These are phyloP conservation scores for Paralichthys olivaceus DNA, from an alignment of 2,113 vertebrate genomes.

Conservation along the genomic window DNA sequence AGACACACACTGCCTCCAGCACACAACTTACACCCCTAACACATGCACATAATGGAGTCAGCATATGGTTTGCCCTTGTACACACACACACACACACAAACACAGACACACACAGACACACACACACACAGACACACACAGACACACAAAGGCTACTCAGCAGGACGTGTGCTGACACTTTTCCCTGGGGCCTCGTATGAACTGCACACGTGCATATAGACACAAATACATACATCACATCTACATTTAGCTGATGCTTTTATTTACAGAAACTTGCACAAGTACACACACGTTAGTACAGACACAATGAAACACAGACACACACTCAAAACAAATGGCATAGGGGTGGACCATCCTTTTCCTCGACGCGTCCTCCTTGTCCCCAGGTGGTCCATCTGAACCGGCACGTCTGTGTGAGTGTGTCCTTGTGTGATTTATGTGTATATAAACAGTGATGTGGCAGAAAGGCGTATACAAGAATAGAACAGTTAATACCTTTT, in stretches of 20 bases:
- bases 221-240: slow-evolving; percentile 43
- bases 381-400: slow-evolving; percentile 18
- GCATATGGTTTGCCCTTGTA: slow-evolving; percentile 1
- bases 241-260: slow-evolving; percentile 62
- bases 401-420: slow-evolving; percentile 3
- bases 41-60: slow-evolving; percentile 17
- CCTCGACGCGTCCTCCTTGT: not conserved
- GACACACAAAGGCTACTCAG: slow-evolving; percentile 1
- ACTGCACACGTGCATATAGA: slow-evolving; percentile 21
- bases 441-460: not conserved
- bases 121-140: not conserved
- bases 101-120: not conserved
- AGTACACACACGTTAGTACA: not conserved
- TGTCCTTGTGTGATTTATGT: slow-evolving; percentile 37
- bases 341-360: not conserved
- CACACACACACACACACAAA: not conserved
- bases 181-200: slow-evolving; percentile 17
- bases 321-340: slow-evolving; percentile 18
- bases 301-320: slow-evolving; percentile 9
- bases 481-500: slow-evolving; percentile 16
- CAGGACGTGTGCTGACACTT: slow-evolving; percentile 35
- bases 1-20: slow-evolving; percentile 1
- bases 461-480: slow-evolving; percentile 19
- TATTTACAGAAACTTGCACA: slow-evolving; percentile 20
- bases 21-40: not conserved